A percentile compares a stretch with the other conserved stretches of the same genome.
Conservation (phyloP, 2,113 vertebrate species). For the Orientallactaga bullata region DNA sequence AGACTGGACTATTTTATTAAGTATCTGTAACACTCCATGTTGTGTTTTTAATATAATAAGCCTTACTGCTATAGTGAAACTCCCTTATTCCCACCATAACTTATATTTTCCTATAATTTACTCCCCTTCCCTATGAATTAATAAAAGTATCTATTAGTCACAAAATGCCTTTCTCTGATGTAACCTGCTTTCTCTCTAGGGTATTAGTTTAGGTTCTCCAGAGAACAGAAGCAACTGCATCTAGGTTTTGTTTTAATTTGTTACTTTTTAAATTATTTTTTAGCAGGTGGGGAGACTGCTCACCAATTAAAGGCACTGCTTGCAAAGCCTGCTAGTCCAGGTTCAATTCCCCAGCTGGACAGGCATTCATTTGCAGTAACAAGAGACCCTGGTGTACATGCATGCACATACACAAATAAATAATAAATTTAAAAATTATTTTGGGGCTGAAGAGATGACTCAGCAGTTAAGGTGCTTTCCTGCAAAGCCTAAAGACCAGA, state of each 20-base stretch:
- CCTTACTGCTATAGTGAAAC: background rate
- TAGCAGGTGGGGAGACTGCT: no score
- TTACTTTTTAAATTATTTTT: background rate
- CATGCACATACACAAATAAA: no score
- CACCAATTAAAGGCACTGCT: no score
- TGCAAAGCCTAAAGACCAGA: no score
- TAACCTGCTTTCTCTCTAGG: background rate
- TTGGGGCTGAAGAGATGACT: no score
- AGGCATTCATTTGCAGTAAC: no score
- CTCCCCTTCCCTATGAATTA: constrained; percentile 39
- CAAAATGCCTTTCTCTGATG: constrained; percentile 27
- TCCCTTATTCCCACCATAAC: background rate
- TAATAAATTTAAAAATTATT: background rate
- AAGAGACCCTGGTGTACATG: no score
- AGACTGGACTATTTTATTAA: background rate
- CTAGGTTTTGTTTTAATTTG: background rate
- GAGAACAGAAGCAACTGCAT: background rate
- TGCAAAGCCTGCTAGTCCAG: no score
- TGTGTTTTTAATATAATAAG: background rate
- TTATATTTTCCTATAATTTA: background rate
- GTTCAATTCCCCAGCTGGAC: no score
- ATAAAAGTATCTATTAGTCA: constrained; percentile 23
- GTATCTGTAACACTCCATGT: background rate
- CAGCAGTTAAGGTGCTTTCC: no score
- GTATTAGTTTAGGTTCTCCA: constrained; percentile 14